Percentiles rank a stretch among this genome's conserved stretches.
These are phyloP conservation scores for Scartelaos histophorus DNA, from an alignment of 2,113 vertebrate genomes.

Conservation along the genomic window DNA sequence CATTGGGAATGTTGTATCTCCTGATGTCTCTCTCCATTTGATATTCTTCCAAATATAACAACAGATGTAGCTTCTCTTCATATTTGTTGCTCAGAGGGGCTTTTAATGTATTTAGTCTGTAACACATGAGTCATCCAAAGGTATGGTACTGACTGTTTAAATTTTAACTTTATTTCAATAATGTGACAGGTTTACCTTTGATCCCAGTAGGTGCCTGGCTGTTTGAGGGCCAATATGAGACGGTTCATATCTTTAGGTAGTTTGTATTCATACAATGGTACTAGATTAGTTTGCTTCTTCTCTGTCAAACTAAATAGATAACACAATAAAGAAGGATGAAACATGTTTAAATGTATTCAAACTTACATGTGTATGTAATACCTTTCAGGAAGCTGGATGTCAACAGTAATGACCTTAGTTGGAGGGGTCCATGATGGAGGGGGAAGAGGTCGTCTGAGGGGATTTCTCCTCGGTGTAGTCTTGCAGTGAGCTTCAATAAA, in stretches of 20 bases:
- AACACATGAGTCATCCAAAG: too few relatives aligned
- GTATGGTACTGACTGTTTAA: too few relatives aligned
- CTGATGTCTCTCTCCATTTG: constrained; percentile 82
- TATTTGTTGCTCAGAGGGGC: constrained; percentile 74
- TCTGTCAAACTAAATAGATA: constrained; percentile 31
- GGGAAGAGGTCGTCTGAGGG: constrained; percentile 73
- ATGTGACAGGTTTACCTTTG: constrained; percentile 29
- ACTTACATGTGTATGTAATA: constrained; percentile 42
- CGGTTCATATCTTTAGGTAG: constrained; percentile 11
- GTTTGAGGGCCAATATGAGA: constrained; percentile 42
- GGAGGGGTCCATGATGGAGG: constrained; percentile 29
- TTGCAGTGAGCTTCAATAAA: constrained; percentile 72
- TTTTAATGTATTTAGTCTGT: neutral
- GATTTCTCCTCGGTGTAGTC: constrained; percentile 72
- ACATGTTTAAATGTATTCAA: neutral
- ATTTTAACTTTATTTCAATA: neutral
- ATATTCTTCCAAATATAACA: constrained; percentile 85
- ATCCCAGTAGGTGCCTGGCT: fast-evolving
- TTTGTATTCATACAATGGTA: neutral
- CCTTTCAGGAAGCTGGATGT: constrained; percentile 78
- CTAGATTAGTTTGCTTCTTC: constrained; percentile 10
- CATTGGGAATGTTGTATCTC: constrained; percentile 77
- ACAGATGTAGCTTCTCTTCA: constrained; percentile 70
- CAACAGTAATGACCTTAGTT: constrained; percentile 53
- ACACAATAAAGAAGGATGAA: neutral